Evolutionary conservation across 2,797 vertebrate genomes (phyloP), one percentile per base, ranked within the genome.

Genomic region (Pterois miles): DNA sequence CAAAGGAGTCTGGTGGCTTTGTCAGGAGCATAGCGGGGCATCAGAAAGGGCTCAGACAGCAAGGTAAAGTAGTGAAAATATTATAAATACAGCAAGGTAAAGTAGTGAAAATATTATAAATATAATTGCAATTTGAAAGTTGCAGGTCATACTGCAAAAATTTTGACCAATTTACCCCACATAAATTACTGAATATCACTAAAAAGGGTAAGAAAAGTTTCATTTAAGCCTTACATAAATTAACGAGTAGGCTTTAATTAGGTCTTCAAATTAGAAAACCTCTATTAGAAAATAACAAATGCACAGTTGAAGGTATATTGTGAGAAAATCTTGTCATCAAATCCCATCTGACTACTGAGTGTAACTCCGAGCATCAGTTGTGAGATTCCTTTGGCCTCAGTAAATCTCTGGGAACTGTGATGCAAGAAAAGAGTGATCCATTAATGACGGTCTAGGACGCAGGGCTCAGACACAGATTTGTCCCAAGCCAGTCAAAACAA

Each of bases 381-480:
- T 46, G 40, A 81, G 65, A 84, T 88, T 88, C 86, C 78, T 88
- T 75, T 23, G 67, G 74, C 56, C 57, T 84, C 79, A 85, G 74
- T 59, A 67, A 69, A 67, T 9, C 73, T 22, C 67, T 78, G 33
- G 64, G 80, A 86, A 59, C 7, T 43, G 67, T 89, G 81, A 86
- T 73, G 84, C 81, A 87, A 90, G 57, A 77, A 40, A 78, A 54
- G 65, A 60, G 48, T 78, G 74, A 86, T 85, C 80, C 88, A 85
- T 72, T 90, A 88, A 92, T 87, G 67, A 87, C 60, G 71, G 74
- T 20, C 71, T 46, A 6, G 79, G 74, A 86, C 20, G 14, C 58
- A 72, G 74, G 71, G 86, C 86, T 91, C 84, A 90, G 91, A 90
- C 89, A 83, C 14, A 89, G 89, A 92, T 83, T 84, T 89, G 82